phyloP scores from a whole-genome alignment of 1,140 invertebrate genomes.

The Drosophila sproati region DNA sequence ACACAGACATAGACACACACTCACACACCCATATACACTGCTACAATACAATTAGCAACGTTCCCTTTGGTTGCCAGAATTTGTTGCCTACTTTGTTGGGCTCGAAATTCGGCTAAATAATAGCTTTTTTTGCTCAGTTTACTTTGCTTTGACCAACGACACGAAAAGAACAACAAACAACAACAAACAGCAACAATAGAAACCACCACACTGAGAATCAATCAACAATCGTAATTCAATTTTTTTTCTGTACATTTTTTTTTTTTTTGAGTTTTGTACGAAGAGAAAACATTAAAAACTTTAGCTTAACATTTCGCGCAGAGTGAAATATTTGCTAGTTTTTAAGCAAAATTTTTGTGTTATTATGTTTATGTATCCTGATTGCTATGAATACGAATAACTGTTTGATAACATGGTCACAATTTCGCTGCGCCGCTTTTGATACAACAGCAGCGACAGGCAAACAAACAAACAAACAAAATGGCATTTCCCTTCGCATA shows the following conservation, averaged over 20 bases:
- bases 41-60: constrained; percentile 1
- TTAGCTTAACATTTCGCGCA: constrained; percentile 43
- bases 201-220: constrained; percentile 12
- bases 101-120: constrained; percentile 2
- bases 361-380: constrained; percentile 35
- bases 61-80: constrained; percentile 21
- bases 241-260: constrained; percentile 1
- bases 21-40: constrained; percentile 1
- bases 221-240: background rate
- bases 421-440: constrained; percentile 19
- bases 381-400: constrained; percentile 32
- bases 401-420: constrained; percentile 33
- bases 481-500: constrained; percentile 2
- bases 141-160: constrained; percentile 66
- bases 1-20: constrained; percentile 36
- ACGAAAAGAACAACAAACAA: too few species aligned
- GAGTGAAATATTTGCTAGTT: constrained; percentile 37
- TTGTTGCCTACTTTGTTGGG: constrained; percentile 29
- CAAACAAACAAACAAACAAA: background rate
- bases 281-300: constrained; percentile 13
- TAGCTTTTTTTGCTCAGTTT: constrained; percentile 44
- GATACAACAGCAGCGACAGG: background rate
- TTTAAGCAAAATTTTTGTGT: constrained; percentile 46
- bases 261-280: constrained; percentile 21
- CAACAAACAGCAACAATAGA: constrained; percentile 4